Percentiles rank a stretch among this genome's conserved stretches.
phyloP scores from a whole-genome alignment of 2,888 invertebrate species.

The Phasia obesa region DNA sequence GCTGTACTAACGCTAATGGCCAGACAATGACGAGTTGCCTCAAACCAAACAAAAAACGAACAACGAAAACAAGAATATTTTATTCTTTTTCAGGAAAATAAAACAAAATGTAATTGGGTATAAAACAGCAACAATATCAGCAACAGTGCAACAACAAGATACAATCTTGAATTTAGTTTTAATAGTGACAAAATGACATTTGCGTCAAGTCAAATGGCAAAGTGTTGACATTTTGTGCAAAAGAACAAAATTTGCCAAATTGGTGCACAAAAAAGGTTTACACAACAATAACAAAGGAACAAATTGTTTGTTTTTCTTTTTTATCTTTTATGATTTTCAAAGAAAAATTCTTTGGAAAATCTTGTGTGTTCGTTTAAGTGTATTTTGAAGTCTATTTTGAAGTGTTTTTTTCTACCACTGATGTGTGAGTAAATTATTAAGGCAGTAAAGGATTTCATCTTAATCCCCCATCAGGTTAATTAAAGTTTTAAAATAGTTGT shows the following conservation, averaged over 20 bases:
- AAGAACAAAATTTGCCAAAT: neutral
- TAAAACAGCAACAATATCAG: neutral
- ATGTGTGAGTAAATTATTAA: no score
- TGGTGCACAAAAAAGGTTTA: neutral
- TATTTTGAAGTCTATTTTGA: no score
- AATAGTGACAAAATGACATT: slow-evolving; percentile 37
- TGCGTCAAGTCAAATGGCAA: slow-evolving; percentile 29
- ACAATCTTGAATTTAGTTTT: slow-evolving; percentile 21
- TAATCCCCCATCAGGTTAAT: no score
- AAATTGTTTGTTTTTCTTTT: neutral
- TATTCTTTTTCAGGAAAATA: slow-evolving; percentile 4
- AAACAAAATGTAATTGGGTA: neutral
- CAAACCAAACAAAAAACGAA: neutral
- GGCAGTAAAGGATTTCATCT: no score
- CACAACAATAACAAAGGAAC: neutral
- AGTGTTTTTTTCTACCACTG: no score
- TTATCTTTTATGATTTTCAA: no score
- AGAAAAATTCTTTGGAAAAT: slow-evolving; percentile 1
- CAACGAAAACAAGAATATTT: slow-evolving; percentile 18
- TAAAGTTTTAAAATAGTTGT: no score
- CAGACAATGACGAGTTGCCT: slow-evolving; percentile 55
- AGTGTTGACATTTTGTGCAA: neutral
- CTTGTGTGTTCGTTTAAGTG: neutral
- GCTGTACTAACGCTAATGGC: slow-evolving; percentile 50
- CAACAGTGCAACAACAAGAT: neutral